Evolutionary conservation across 1,140 invertebrate species (phyloP), one percentile per base, ranked within the genome.

Genomic region (Popillia japonica): DNA sequence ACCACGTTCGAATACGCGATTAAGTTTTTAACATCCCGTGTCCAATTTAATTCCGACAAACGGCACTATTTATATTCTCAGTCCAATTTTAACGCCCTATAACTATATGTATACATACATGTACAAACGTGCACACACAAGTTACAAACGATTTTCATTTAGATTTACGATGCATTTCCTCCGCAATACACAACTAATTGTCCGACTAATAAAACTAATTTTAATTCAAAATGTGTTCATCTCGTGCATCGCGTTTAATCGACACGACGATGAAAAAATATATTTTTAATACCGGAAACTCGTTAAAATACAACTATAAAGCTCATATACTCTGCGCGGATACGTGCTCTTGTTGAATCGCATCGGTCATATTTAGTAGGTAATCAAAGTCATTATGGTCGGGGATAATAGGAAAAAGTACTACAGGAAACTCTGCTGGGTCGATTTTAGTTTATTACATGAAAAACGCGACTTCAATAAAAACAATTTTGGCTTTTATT

Each of bases 161-260:
- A n/a, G 48, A 55, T 55, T 55, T 55, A 55, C 48, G 48, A 55
- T 17, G 48, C n/a, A 55, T 14, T 55, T 55, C 48, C 48, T 55
- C 14, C 48, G n/a, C 48, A 55, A 55, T 34, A 34, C 48, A 55
- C 48, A 55, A 55, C 48, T 55, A 55, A 55, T 55, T 55, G 48
- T 55, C 48, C 14, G 17, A 17, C 14, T 55, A 55, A 55, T 55
- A 55, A 55, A 55, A 55, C 48, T 55, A 55, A 55, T 55, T 55
- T 55, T 55, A 55, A 55, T 55, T 55, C 48, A 55, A 55, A 55
- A 55, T 55, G 17, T 14, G 48, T 14, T 34, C 27, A 34, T 34
- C 27, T 34, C 27, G 27, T 55, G 48, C n/a, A 55, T 55, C n/a
- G 14, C 14, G 17, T 55, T 55, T 55, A 55, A 55, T 55, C 48